phyloP scores from a whole-genome alignment of 1,140 invertebrate species.

The Pogonomyrmex californicus region DNA sequence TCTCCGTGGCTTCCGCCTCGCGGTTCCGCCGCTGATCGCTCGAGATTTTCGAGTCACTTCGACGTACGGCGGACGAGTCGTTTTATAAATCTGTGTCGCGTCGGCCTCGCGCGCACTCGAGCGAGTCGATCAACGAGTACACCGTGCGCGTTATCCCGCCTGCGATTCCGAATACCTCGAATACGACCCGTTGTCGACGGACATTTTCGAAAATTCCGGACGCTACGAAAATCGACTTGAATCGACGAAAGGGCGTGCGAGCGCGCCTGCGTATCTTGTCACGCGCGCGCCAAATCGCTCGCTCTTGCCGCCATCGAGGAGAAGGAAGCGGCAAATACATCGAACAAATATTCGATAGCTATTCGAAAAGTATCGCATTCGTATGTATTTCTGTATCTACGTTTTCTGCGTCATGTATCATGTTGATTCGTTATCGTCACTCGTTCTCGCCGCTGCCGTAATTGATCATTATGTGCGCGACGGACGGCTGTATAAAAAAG shows the following conservation, averaged over 20 bases:
- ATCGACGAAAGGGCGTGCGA: not conserved
- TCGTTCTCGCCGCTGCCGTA: not conserved
- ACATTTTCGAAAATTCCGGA: constrained; percentile 12
- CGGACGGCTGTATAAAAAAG: too few species aligned
- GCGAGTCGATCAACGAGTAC: too few species aligned
- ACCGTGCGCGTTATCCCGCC: too few species aligned
- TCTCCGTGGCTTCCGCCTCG: constrained; percentile 14
- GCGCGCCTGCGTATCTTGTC: not conserved
- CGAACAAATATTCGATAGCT: not conserved
- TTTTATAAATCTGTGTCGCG: not conserved
- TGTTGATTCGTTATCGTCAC: not conserved
- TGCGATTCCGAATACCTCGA: not conserved
- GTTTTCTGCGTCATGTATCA: not conserved
- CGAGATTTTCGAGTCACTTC: constrained; percentile 33
- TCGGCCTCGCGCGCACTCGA: not conserved
- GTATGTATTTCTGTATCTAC: not conserved
- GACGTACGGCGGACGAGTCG: not conserved
- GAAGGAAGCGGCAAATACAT: not conserved
- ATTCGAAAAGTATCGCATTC: constrained; percentile 4
- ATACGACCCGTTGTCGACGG: not conserved
- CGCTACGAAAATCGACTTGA: not conserved
- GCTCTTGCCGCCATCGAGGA: not conserved
- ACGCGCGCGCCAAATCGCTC: not conserved
- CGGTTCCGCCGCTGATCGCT: constrained; percentile 16
- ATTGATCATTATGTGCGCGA: not conserved